Evolutionary conservation across 1,140 invertebrate species (phyloP).

Genomic region (Calephelis virginiensis): DNA sequence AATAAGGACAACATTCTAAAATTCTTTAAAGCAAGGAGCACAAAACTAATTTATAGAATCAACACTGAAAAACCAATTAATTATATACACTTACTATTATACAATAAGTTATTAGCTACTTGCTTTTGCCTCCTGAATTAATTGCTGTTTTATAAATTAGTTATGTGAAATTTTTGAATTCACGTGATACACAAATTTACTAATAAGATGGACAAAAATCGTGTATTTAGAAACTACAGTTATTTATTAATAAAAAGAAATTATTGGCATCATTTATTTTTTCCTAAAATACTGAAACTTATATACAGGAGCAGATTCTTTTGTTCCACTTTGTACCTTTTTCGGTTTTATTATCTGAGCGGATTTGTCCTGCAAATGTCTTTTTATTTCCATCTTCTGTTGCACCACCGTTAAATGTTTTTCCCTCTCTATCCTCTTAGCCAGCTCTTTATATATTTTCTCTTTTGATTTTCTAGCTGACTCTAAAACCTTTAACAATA

Average conservation of each 20-base stretch:
- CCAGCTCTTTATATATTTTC: constrained; percentile 87
- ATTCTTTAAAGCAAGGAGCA: background rate
- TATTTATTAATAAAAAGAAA: constrained; percentile 37
- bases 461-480: constrained; percentile 81
- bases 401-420: constrained; percentile 89
- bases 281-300: constrained; percentile 93
- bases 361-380: constrained; percentile 81
- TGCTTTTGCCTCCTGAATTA: no score
- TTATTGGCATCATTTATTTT: constrained; percentile 72
- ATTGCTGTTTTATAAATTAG: background rate
- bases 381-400: constrained; percentile 90
- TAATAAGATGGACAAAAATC: background rate
- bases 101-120: no score
- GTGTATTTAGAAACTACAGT: background rate
- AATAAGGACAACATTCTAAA: background rate
- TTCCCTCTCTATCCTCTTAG: constrained; percentile 90
- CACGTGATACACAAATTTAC: constrained; percentile 1
- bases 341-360: constrained; percentile 82
- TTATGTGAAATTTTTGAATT: background rate
- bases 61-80: no score
- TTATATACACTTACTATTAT: no score
- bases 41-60: background rate
- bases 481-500: constrained; percentile 52
- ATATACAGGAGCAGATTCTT: constrained; percentile 87
- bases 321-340: constrained; percentile 83